phyloP scores from a whole-genome alignment of 2,113 vertebrate genomes.

The Melanocharis versteri region DNA sequence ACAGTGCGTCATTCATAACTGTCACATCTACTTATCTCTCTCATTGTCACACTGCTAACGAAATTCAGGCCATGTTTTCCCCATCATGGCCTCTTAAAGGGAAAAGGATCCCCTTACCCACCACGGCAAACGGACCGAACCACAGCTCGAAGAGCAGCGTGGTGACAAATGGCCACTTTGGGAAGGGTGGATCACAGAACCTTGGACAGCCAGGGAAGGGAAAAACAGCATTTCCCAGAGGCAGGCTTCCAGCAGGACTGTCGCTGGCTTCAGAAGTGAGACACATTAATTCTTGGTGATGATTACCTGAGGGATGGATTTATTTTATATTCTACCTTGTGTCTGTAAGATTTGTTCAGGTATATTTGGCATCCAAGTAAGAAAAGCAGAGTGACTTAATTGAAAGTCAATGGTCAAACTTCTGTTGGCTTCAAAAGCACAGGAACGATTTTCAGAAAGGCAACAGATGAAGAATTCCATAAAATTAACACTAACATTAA shows the following conservation, averaged over 20 bases:
- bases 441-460: neutral
- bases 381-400: neutral
- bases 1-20: constrained; percentile 90
- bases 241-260: neutral
- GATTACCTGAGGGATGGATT: neutral
- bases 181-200: neutral
- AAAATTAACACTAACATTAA: neutral
- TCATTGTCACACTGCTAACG: constrained; percentile 83
- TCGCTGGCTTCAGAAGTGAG: neutral
- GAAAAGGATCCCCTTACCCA: constrained; percentile 63
- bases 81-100: constrained; percentile 59
- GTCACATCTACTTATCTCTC: constrained; percentile 92
- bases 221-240: neutral
- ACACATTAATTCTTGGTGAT: neutral
- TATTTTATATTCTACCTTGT: neutral
- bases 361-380: neutral
- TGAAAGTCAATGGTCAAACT: neutral
- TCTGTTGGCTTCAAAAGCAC: neutral
- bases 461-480: neutral
- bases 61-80: constrained; percentile 80
- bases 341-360: neutral
- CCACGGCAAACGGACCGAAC: neutral
- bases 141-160: neutral
- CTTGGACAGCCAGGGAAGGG: neutral
- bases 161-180: neutral